Evolutionary conservation across 2,797 vertebrate species (phyloP).

Genomic region (Clarias platycephalus): DNA sequence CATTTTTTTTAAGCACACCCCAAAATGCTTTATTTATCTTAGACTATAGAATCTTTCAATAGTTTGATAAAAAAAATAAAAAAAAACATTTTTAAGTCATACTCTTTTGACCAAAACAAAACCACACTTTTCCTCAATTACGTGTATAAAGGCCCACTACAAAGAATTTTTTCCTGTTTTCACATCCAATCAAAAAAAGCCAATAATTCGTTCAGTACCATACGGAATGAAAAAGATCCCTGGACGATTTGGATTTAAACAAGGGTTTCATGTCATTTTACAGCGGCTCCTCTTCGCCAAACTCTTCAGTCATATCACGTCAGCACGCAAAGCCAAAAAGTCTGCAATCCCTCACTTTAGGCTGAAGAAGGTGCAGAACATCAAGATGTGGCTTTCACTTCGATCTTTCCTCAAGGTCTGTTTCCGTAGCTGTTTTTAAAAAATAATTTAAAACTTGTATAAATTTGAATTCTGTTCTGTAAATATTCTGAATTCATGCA

Average conservation of each 20-base stretch:
- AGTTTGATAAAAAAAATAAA: not conserved
- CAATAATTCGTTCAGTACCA: not conserved
- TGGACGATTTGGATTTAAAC: not conserved
- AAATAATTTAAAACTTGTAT: not conserved
- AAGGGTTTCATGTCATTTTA: constrained; percentile 26
- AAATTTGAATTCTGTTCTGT: not conserved
- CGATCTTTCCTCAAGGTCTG: constrained; percentile 93
- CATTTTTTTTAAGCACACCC: not conserved
- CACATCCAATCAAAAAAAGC: no score
- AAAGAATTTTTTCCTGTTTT: not conserved
- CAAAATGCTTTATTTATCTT: not conserved
- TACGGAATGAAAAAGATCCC: not conserved
- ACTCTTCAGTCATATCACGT: constrained; percentile 95
- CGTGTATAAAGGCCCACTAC: not conserved
- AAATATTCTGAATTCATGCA: not conserved
- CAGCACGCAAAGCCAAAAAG: constrained; percentile 95
- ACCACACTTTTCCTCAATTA: not conserved
- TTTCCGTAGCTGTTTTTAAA: not conserved
- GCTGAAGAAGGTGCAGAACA: constrained; percentile 98
- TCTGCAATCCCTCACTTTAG: constrained; percentile 97
- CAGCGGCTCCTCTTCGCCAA: constrained; percentile 97
- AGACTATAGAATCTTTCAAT: not conserved
- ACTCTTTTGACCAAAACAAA: not conserved
- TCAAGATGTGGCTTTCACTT: constrained; percentile 97
- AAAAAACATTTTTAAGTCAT: not conserved